Conservation (phyloP, 1,140 invertebrate genomes). For the Hirudo medicinalis region DNA sequence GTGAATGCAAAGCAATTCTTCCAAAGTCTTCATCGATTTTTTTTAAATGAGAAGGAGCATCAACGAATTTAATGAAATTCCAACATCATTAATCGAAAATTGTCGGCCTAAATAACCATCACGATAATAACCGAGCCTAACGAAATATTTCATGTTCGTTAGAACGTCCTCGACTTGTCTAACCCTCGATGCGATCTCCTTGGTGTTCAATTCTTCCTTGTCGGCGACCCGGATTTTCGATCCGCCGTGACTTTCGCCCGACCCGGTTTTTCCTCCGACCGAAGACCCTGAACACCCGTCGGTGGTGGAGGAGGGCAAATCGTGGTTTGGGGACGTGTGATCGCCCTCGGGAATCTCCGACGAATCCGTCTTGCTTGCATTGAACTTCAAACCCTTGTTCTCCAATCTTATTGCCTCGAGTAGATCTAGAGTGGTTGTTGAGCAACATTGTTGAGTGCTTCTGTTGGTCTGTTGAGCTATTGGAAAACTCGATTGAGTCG, state of each 20-base stretch:
- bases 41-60: not conserved
- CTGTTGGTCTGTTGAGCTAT: no score
- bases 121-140: not conserved
- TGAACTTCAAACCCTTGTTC: no score
- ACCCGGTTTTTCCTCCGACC: not conserved
- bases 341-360: not conserved
- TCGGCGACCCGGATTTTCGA: not conserved
- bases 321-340: constrained; percentile 8
- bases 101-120: not conserved
- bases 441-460: no score
- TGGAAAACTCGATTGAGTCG: no score
- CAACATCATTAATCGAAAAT: not conserved
- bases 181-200: constrained; percentile 93
- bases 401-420: no score
- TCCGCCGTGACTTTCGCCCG: not conserved
- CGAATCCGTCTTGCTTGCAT: not conserved
- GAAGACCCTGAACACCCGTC: not conserved
- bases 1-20: no score
- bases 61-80: not conserved
- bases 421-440: no score
- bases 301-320: constrained; percentile 8
- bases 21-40: no score
- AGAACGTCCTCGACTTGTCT: no score
- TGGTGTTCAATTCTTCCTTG: constrained; percentile 58
- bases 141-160: no score